Evolutionary conservation across 2,888 invertebrate species (phyloP), one percentile per base, ranked within the genome.

Genomic region (Unio pictorum): DNA sequence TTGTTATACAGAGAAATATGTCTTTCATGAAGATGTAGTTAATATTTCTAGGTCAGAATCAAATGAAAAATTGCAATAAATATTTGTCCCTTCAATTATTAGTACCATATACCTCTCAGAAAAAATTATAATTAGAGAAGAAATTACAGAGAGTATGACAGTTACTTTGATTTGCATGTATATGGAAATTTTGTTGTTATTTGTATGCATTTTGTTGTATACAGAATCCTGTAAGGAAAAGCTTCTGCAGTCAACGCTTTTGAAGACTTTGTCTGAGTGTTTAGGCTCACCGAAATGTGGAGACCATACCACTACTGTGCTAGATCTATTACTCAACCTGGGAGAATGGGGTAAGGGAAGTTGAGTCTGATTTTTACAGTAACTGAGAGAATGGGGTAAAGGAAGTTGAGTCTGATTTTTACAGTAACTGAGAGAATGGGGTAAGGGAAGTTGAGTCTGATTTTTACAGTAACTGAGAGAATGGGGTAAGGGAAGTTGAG

Each of bases 261-360:
- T 82, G 66, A 74, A 75, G 26, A 82, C 82, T 17, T 71, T 87
- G 20, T 84, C 84, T 6, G 76, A 75, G 34, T 74, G 87, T 18
- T 78, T 87, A 70, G 81, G 81, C n/a, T 81, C 82, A 62, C 79
- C 84, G 17, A 68, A 78, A 5, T 79, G 79, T n/a, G 75, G 76
- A 23, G 83, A 84, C 34, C 81, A 87, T 56, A 81, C 84, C 68
- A 89, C 89, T 64, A 78, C 87, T 17, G 77, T 89, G 23, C 72
- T 90, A 23, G 89, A 89, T 56, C 82, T 89, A 61, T 81, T 90
- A 17, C 84, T 84, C 45, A 85, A 81, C 63, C 72, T 90, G 15
- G 84, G 87, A 62, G 89, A 89, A 75, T 85, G 84, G 82, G 89
- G 88, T 89, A 75, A 75, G 80, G 67, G 45, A 45, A 45, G 45